These are phyloP conservation scores for Pheosia tremula DNA, from an alignment of 2,888 invertebrate genomes.

Conservation along the genomic window DNA sequence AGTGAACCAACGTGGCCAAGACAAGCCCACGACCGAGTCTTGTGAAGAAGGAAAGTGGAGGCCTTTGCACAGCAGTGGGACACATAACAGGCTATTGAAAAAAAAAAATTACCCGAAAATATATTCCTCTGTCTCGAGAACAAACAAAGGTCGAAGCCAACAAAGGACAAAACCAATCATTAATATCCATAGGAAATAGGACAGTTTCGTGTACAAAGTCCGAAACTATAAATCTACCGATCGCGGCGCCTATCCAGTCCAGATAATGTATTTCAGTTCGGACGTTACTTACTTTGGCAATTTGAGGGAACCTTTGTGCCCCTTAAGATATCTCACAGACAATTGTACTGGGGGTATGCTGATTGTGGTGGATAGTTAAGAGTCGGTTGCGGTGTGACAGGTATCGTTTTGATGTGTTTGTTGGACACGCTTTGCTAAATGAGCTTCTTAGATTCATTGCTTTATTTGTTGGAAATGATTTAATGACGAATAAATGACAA, in stretches of 20 bases:
- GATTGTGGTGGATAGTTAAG: constrained; percentile 46
- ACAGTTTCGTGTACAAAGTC: constrained; percentile 57
- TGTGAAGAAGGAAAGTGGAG: too few relatives aligned
- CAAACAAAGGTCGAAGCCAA: constrained; percentile 23
- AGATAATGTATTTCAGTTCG: constrained; percentile 84
- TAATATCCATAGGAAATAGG: constrained; percentile 66
- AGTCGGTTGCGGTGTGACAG: constrained; percentile 37
- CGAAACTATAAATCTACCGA: constrained; percentile 72
- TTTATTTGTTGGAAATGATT: too few relatives aligned
- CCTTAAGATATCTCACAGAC: constrained; percentile 83
- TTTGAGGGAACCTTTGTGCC: constrained; percentile 83
- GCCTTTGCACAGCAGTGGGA: too few relatives aligned
- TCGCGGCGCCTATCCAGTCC: constrained; percentile 69
- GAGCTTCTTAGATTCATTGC: too few relatives aligned
- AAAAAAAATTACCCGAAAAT: too few relatives aligned
- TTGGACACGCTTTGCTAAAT: background rate
- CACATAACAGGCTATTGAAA: too few relatives aligned
- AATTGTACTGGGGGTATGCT: constrained; percentile 66
- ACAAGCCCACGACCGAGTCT: too few relatives aligned
- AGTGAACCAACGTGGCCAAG: too few relatives aligned
- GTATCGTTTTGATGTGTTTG: constrained; percentile 28
- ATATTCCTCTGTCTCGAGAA: background rate
- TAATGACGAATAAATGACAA: too few relatives aligned
- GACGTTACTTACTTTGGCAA: constrained; percentile 83
- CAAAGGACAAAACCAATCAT: constrained; percentile 46